These are phyloP conservation scores for Platycheirus rosarum DNA, from an alignment of 2,888 invertebrate species.

Conservation along the genomic window DNA sequence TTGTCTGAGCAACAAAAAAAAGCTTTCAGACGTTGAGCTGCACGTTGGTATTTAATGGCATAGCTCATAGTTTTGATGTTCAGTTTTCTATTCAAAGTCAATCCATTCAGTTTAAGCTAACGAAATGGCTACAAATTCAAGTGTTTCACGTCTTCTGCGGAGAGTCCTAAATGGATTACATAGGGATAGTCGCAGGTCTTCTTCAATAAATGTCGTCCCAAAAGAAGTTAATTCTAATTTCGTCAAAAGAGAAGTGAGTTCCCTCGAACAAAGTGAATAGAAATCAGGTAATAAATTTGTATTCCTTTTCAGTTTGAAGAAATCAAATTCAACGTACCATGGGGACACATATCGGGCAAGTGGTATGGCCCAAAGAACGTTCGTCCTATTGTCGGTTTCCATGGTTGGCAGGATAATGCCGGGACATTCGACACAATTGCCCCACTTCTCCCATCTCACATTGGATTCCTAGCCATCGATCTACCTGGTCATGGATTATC, in stretches of 20 bases:
- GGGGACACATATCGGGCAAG: slow-evolving; percentile 88
- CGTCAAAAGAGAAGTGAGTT: slow-evolving; percentile 9
- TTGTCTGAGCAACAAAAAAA: neutral
- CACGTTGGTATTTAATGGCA: slow-evolving; percentile 13
- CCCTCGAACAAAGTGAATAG: neutral
- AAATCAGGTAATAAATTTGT: neutral
- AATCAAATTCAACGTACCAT: slow-evolving; percentile 86
- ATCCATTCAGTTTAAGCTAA: neutral
- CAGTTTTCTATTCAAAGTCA: slow-evolving; percentile 2
- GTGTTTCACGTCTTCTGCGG: slow-evolving; percentile 28
- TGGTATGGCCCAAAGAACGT: slow-evolving; percentile 87
- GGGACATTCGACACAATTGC: slow-evolving; percentile 88
- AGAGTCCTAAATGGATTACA: slow-evolving; percentile 37
- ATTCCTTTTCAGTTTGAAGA: slow-evolving; percentile 83
- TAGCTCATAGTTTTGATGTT: neutral
- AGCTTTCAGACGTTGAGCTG: neutral
- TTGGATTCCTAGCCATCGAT: slow-evolving; percentile 86
- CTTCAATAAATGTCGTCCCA: slow-evolving; percentile 25
- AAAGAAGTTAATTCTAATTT: slow-evolving; percentile 31
- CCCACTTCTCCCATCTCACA: slow-evolving; percentile 84
- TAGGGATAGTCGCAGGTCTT: slow-evolving; percentile 19
- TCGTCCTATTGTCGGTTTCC: slow-evolving; percentile 88
- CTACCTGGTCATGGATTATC: slow-evolving; percentile 89
- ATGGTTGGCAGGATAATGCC: slow-evolving; percentile 91
- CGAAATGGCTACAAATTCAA: neutral